Base-by-base conservation (phyloP, 1,140 invertebrate genomes). In the Bradysia coprophila region DNA sequence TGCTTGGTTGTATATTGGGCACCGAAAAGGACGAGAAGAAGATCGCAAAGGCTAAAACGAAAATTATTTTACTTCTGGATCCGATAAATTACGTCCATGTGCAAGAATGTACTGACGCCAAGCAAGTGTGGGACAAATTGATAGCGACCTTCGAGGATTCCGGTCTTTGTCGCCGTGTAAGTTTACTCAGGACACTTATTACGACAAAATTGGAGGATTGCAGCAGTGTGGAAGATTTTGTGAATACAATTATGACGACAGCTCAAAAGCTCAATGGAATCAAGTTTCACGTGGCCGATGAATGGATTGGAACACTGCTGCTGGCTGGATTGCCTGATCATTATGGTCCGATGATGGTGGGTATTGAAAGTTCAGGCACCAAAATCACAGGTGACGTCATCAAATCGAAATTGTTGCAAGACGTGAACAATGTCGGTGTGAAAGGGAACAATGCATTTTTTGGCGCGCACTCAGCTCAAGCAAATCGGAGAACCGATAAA, bases 321-420 rank as follows among this genome's bases (percentile, higher is more conserved):
- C 41, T 63, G 20, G 50, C 53, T 10, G 55, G 56, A 13, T 44
- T 63, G 41, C 54, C 55, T 2, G 54, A 59, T 11, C 42, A 52
- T 10, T 63, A 56, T 49, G 46, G 53, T 41, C 54, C 61, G 0
- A 63, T 63, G 59, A 63, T 63, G 6, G 63, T 63, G 55, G 55
- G 49, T 2, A 43, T 62, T 18, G 56, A 63, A 44, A 51, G 46
- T 18, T 51, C 49, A 2, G 49, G 49, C 18, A 46, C 45, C 11
- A 43, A 18, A 22, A 56, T 64, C 9, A 54, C 51, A 36, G 49
- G 48, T 10, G 59, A 63, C 40, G 47, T 43, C 5, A 55, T 63
- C 19, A 62, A 62, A 46, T 48, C 52, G 21, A 64, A 62, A 50
- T 46, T 63, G 6, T 33, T 63, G 19, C 54, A 64, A 47, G 56